A percentile compares a stretch with the other conserved stretches of the same genome.
Evolutionary conservation across 2,113 vertebrate species (phyloP).

Genomic region (Lagopus leucura): DNA sequence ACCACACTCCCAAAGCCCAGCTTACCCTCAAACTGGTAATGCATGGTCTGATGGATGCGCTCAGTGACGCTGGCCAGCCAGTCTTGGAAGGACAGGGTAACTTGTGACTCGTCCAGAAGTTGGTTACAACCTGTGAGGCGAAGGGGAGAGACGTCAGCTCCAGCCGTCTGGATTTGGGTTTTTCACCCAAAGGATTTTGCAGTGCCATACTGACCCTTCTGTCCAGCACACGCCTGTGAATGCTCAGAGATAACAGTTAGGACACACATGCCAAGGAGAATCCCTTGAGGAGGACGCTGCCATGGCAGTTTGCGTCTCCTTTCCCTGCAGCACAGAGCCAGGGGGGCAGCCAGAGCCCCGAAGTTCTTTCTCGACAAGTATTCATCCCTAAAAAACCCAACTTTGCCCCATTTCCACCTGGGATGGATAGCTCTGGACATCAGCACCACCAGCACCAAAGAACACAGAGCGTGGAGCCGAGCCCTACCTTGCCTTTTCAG

Average conservation of each 20-base stretch:
- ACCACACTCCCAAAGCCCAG: not conserved
- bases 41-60: constrained; percentile 93
- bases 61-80: constrained; percentile 92
- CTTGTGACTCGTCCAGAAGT: constrained; percentile 83
- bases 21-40: constrained; percentile 92
- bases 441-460: rapidly evolving
- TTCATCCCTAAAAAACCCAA: no score
- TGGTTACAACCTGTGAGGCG: constrained; percentile 78
- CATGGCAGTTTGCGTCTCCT: not conserved
- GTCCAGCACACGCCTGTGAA: no score
- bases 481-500: constrained; percentile 76
- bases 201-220: rapidly evolving
- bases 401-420: not conserved
- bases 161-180: no score
- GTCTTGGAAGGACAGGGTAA: constrained; percentile 88
- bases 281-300: not conserved
- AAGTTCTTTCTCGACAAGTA: not conserved
- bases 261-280: rapidly evolving
- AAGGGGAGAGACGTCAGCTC: not conserved
- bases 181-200: rapidly evolving
- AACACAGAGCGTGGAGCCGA: not conserved
- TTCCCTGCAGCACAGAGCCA: not conserved
- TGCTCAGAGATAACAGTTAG: not conserved
- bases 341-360: not conserved
- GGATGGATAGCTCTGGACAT: no score